Conservation (phyloP, 2,797 vertebrate species). For the Meriones psammophilus region DNA sequence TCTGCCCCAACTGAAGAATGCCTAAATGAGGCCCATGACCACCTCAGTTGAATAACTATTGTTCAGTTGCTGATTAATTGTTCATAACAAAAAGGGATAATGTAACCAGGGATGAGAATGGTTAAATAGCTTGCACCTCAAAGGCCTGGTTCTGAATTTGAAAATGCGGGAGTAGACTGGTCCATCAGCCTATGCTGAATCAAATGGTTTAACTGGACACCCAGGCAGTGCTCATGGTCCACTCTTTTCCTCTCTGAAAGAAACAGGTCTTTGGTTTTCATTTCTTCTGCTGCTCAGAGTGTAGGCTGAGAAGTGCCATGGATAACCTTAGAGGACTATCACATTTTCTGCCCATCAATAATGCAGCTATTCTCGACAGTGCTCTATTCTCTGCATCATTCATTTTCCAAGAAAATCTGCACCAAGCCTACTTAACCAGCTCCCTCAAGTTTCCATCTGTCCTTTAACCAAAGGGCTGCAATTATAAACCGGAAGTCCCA, state of each 20-base stretch:
- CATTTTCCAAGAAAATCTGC: slow-evolving; percentile 81
- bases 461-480: slow-evolving; percentile 53
- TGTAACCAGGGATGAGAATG: slow-evolving; percentile 49
- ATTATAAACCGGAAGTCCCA: slow-evolving; percentile 59
- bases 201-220: slow-evolving; percentile 58
- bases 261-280: slow-evolving; percentile 51
- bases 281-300: slow-evolving; percentile 53
- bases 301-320: slow-evolving; percentile 67
- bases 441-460: slow-evolving; percentile 68
- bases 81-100: slow-evolving; percentile 54
- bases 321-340: slow-evolving; percentile 78
- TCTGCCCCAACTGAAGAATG: background rate
- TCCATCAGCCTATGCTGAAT: slow-evolving; percentile 5
- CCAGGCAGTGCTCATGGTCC: background rate
- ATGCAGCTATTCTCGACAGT: slow-evolving; percentile 78
- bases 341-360: slow-evolving; percentile 82
- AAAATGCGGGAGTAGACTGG: slow-evolving; percentile 45
- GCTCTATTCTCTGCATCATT: slow-evolving; percentile 65
- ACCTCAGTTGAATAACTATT: background rate
- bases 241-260: background rate
- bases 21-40: background rate
- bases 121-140: slow-evolving; percentile 47
- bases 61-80: background rate
- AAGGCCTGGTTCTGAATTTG: slow-evolving; percentile 55
- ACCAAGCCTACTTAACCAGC: slow-evolving; percentile 79